These are phyloP conservation scores for Neoitamus cyanurus DNA, from an alignment of 2,888 invertebrate species.

Conservation along the genomic window DNA sequence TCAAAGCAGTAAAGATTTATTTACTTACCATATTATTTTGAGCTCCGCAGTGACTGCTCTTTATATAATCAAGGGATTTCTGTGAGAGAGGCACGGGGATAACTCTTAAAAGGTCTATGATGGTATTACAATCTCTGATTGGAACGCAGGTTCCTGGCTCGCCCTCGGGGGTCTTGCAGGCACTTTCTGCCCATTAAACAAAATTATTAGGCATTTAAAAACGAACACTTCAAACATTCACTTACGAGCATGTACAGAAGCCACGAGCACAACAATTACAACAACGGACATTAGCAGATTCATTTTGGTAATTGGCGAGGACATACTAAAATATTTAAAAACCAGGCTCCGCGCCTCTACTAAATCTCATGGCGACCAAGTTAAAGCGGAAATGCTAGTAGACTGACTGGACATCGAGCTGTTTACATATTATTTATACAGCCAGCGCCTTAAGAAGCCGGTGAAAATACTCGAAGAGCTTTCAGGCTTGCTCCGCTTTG, in stretches of 20 bases:
- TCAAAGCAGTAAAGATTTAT: too few species aligned
- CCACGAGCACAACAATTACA: not conserved
- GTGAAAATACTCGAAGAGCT: not conserved
- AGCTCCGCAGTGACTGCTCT: slow-evolving; percentile 34
- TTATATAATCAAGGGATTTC: slow-evolving; percentile 7
- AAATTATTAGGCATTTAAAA: not conserved
- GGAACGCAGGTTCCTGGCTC: slow-evolving; percentile 45
- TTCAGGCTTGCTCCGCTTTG: too few species aligned
- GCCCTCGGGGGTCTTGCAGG: slow-evolving; percentile 43
- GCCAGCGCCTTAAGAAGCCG: too few species aligned
- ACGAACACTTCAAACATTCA: not conserved
- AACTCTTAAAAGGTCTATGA: not conserved
- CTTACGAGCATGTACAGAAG: slow-evolving; percentile 16
- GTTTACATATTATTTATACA: not conserved
- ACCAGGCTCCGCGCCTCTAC: too few species aligned
- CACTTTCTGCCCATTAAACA: not conserved
- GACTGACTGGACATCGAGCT: not conserved
- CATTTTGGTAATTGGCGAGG: not conserved
- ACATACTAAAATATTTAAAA: too few species aligned
- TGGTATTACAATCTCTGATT: slow-evolving; percentile 19
- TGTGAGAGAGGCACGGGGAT: slow-evolving; percentile 29
- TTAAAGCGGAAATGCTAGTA: not conserved
- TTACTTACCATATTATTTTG: slow-evolving; percentile 34
- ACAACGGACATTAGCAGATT: not conserved
- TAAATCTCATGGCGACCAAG: not conserved